phyloP scores from a whole-genome alignment of 2,113 vertebrate species.

The Coracopsis vasa region DNA sequence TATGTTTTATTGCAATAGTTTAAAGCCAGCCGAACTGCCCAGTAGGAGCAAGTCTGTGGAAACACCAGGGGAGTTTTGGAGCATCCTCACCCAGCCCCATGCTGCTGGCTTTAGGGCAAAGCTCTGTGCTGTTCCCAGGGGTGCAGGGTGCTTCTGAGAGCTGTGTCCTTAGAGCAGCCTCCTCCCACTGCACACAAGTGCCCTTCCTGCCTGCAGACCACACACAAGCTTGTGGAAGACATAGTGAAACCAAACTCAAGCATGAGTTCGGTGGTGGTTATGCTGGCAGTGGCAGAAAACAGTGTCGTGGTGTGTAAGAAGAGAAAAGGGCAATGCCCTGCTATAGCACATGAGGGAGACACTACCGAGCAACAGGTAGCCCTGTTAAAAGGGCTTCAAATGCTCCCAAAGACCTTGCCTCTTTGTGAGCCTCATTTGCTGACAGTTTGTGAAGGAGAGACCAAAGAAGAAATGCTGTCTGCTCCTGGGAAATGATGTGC shows the following conservation, averaged over 20 bases:
- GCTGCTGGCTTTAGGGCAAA: background rate
- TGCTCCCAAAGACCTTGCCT: background rate
- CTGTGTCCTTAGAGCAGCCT: background rate
- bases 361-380: background rate
- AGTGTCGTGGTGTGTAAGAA: background rate
- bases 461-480: background rate
- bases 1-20: background rate
- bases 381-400: background rate
- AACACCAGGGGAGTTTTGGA: background rate
- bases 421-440: background rate
- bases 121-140: background rate
- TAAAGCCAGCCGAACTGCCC: background rate
- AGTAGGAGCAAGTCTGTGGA: background rate
- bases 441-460: background rate
- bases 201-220: background rate
- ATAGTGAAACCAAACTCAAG: background rate
- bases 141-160: background rate
- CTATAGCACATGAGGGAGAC: background rate
- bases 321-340: background rate
- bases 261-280: background rate
- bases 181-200: background rate
- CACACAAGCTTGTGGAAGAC: background rate
- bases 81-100: background rate
- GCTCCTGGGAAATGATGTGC: accelerated
- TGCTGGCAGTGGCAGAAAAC: background rate